phyloP scores from a whole-genome alignment of 1,140 invertebrate species.

The Drosophila kepulauana region DNA sequence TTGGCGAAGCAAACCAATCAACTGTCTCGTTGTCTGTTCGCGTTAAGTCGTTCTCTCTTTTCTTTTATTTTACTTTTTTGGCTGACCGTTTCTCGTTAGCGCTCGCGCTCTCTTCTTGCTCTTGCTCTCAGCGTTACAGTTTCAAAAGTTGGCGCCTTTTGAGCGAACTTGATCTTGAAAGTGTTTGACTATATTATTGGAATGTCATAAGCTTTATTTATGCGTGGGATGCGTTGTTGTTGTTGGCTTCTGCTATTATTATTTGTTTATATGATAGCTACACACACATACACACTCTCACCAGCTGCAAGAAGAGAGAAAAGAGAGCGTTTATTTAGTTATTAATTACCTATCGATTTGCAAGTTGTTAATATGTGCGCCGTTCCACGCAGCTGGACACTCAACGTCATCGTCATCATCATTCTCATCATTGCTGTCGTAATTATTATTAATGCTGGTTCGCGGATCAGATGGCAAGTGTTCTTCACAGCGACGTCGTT shows the following conservation, averaged over 20 bases:
- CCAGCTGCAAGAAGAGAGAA: conserved; percentile 67
- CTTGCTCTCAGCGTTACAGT: conserved; percentile 2
- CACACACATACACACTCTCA: conserved; percentile 49
- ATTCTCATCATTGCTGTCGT: conserved; percentile 12
- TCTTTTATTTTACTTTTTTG: background rate
- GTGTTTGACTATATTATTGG: conserved; percentile 56
- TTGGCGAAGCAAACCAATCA: conserved; percentile 17
- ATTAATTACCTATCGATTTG: conserved; percentile 77
- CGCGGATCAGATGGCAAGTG: background rate
- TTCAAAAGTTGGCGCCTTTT: conserved; percentile 36
- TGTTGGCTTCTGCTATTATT: conserved; percentile 37
- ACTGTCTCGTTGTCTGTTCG: conserved; percentile 1
- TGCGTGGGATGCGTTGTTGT: conserved; percentile 54
- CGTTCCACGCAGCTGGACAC: conserved; percentile 46
- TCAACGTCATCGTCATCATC: conserved; percentile 11
- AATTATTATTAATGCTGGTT: conserved; percentile 13
- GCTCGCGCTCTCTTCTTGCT: background rate
- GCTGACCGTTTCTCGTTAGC: background rate
- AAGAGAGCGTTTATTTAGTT: conserved; percentile 53
- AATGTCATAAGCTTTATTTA: conserved; percentile 72
- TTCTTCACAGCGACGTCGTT: conserved; percentile 67
- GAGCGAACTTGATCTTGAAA: conserved; percentile 33
- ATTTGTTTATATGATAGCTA: conserved; percentile 52
- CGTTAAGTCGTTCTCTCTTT: background rate
- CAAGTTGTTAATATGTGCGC: conserved; percentile 43